Evolutionary conservation across 2,888 invertebrate species (phyloP), one percentile per base, ranked within the genome.

Genomic region (Hypomecis atomaria): DNA sequence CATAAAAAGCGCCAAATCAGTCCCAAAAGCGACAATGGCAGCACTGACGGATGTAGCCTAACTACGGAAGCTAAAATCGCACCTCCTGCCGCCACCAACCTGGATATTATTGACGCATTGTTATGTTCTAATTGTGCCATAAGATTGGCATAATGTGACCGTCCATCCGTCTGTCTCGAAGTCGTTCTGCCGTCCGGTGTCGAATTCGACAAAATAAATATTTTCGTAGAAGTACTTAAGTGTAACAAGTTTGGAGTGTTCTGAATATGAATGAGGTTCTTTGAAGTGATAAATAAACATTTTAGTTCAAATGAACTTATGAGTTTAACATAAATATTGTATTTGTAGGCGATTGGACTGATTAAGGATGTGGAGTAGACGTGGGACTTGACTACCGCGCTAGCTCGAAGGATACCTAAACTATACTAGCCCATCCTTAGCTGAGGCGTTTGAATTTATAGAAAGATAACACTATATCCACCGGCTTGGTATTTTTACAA

Each of bases 181-280:
- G 38, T 67, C 77, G 74, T 87, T 87, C 86, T 86, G 87, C 87
- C 77, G 74, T 87, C 87, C 86, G 86, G 87, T 87, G 85, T 86
- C 84, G 67, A 86, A 87, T 86, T 79, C 73, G 69, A 74, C 77
- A 72, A 23, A 23, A 23, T 23, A 23, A 75, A 84, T 85, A 76
- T 79, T 70, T 87, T 85, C 85, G 71, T 8, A 73, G 86, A 85
- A 87, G 57, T 58, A 55, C 52, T 72, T 65, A 65, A 72, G 73
- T 71, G 72, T 74, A 55, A 52, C 55, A 72, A 71, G 71, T 75
- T 70, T 65, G 60, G 59, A 66, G 61, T 75, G 76, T 62, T 72
- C 65, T 67, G 78, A 72, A 73, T 76, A 61, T 58, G 59, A 73
- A 75, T 73, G 66, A 38, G 47, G 43, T 70, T 71, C 65, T 56